Percentiles rank a stretch among this genome's conserved stretches.
These are phyloP conservation scores for Tinea pellionella DNA, from an alignment of 2,888 invertebrate species.

Conservation along the genomic window DNA sequence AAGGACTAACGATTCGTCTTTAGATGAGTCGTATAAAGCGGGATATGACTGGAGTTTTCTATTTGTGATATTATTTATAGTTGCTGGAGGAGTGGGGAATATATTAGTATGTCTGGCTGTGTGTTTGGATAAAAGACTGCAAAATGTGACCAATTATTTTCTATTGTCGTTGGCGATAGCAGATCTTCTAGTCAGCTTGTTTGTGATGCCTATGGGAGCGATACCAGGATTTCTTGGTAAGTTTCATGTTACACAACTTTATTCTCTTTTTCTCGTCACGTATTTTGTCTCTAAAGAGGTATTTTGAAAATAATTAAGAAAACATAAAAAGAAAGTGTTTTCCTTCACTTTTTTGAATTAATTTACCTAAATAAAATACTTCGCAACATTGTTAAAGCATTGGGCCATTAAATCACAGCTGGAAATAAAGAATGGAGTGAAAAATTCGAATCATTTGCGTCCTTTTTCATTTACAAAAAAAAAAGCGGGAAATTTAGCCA, in stretches of 20 bases:
- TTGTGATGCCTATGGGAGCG: slow-evolving; percentile 96
- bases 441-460: slow-evolving; percentile 1
- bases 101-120: slow-evolving; percentile 94
- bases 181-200: slow-evolving; percentile 90
- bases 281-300: no score
- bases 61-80: slow-evolving; percentile 85
- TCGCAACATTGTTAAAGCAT: not conserved
- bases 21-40: slow-evolving; percentile 20
- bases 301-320: not conserved
- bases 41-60: slow-evolving; percentile 85
- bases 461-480: not conserved
- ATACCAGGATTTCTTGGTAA: slow-evolving; percentile 94
- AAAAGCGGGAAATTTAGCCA: not conserved
- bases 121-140: slow-evolving; percentile 87
- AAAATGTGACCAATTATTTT: slow-evolving; percentile 97
- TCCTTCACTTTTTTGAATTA: not conserved
- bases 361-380: not conserved
- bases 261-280: no score
- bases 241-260: slow-evolving; percentile 28
- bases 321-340: not conserved
- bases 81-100: slow-evolving; percentile 91
- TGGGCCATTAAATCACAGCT: not conserved
- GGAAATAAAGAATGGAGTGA: not conserved
- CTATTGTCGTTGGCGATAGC: slow-evolving; percentile 93
- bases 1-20: slow-evolving; percentile 31